These are phyloP conservation scores for Pristionchus fissidentatus DNA, from an alignment of 2,888 invertebrate genomes.

Conservation along the genomic window DNA sequence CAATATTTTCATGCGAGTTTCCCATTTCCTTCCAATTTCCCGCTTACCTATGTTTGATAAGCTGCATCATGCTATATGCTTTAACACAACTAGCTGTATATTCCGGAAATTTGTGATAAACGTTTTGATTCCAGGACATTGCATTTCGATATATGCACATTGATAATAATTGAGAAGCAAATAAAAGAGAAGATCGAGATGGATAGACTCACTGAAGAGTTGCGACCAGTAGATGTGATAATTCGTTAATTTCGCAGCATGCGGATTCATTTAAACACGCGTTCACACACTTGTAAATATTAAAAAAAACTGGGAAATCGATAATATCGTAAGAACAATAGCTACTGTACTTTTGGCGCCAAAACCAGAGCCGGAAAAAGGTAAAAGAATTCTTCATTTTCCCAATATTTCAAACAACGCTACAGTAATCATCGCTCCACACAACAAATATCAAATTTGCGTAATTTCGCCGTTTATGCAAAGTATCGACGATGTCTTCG, in stretches of 20 bases:
- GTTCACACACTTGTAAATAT: too few relatives aligned
- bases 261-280: background rate
- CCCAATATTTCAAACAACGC: background rate
- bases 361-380: background rate
- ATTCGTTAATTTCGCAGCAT: too few relatives aligned
- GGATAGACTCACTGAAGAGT: too few relatives aligned
- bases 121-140: background rate
- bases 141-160: too few relatives aligned
- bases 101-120: slow-evolving; percentile 7
- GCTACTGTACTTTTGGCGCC: too few relatives aligned
- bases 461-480: background rate
- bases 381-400: background rate
- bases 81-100: slow-evolving; percentile 23
- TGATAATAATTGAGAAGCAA: too few relatives aligned
- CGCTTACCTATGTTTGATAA: too few relatives aligned
- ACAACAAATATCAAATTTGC: background rate
- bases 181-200: too few relatives aligned
- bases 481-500: background rate
- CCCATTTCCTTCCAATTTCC: background rate
- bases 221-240: too few relatives aligned
- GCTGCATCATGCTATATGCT: slow-evolving; percentile 12
- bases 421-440: background rate
- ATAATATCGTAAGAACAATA: too few relatives aligned
- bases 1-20: slow-evolving; percentile 6
- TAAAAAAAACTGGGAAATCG: too few relatives aligned